Percentiles rank a stretch among this genome's conserved stretches.
These are phyloP conservation scores for Rallus limicola DNA, from an alignment of 2,113 vertebrate species.

Conservation along the genomic window DNA sequence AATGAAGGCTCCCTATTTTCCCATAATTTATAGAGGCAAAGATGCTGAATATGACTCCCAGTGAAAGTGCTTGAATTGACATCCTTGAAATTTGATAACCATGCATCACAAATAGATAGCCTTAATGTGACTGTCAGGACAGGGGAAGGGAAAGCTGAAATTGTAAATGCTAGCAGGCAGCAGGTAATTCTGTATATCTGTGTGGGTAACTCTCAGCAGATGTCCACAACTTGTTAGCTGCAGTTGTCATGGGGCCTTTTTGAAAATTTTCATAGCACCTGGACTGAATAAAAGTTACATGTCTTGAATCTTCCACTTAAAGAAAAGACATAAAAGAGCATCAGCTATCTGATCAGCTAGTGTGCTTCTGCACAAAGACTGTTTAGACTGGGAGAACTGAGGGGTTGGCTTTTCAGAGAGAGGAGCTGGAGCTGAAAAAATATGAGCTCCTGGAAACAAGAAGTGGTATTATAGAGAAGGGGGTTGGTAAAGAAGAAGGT, in stretches of 20 bases:
- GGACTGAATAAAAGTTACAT: not conserved
- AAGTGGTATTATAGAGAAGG: not conserved
- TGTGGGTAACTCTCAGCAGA: not conserved
- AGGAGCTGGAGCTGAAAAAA: not conserved
- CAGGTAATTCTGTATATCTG: not conserved
- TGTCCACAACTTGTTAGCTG: not conserved
- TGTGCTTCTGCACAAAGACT: not conserved
- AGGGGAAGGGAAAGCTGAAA: not conserved
- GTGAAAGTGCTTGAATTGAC: not conserved
- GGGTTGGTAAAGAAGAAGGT: not conserved
- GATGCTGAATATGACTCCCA: not conserved
- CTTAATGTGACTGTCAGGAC: too few relatives aligned
- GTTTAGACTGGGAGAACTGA: not conserved
- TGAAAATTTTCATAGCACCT: not conserved
- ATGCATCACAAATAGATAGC: not conserved
- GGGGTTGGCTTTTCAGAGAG: not conserved
- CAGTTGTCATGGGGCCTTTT: rapidly evolving
- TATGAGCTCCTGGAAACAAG: not conserved
- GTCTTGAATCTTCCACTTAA: not conserved
- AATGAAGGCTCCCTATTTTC: not conserved
- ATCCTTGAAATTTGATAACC: not conserved
- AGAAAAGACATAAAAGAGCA: not conserved
- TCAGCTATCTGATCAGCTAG: not conserved
- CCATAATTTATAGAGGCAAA: not conserved
- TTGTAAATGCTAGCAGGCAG: not conserved